Conservation (phyloP, 2,797 vertebrate species). For the Tapirus indicus region DNA sequence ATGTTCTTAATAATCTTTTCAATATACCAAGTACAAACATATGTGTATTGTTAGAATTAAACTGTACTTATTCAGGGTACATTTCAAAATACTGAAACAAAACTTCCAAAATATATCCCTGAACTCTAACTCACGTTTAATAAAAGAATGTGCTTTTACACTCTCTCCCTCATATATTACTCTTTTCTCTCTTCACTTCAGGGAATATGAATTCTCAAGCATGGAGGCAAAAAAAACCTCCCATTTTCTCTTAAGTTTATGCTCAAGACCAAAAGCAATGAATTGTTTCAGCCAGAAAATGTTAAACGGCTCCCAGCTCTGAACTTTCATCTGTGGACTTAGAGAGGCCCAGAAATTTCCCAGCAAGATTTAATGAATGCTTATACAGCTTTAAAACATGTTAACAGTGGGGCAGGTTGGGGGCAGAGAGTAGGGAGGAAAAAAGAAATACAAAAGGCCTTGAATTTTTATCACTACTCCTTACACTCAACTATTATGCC, state of each 20-base stretch:
- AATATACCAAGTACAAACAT: constrained; percentile 48
- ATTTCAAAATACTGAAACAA: constrained; percentile 48
- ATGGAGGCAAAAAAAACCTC: not conserved
- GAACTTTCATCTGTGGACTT: not conserved
- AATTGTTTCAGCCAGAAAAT: not conserved
- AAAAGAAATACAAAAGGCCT: not conserved
- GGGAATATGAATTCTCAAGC: constrained; percentile 30
- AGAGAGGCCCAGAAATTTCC: not conserved
- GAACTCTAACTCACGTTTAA: constrained; percentile 5
- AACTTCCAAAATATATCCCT: not conserved
- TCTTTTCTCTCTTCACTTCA: not conserved
- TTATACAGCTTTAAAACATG: constrained; percentile 44
- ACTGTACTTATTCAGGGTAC: not conserved
- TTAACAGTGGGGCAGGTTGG: not conserved
- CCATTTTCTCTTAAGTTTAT: not conserved
- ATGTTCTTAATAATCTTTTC: constrained; percentile 61
- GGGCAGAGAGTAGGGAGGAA: not conserved
- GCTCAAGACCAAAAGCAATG: not conserved
- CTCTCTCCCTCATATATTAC: not conserved
- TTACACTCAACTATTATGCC: not conserved
- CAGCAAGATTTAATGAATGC: not conserved
- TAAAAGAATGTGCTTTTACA: not conserved
- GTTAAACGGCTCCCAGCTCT: not conserved
- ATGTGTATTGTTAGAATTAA: constrained; percentile 55
- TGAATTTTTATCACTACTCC: not conserved